These are phyloP conservation scores for Dromas ardeola DNA, from an alignment of 2,113 vertebrate species.

Conservation along the genomic window DNA sequence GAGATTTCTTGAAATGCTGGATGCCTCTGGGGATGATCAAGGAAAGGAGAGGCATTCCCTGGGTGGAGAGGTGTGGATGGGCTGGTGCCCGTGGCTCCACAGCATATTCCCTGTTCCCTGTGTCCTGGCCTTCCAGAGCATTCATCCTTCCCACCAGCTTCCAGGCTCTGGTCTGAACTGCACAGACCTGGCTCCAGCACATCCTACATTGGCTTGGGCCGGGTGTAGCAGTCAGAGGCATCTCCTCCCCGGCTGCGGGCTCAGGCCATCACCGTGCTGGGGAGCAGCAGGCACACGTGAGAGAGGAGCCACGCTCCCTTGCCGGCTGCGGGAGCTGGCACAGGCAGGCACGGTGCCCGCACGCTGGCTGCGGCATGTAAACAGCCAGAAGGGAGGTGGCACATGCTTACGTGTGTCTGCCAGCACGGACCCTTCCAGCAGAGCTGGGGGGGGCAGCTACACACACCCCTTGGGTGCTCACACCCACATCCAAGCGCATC, in stretches of 20 bases:
- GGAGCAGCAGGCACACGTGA: background rate
- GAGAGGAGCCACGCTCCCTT: fast-evolving
- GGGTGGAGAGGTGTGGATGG: background rate
- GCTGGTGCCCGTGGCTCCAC: background rate
- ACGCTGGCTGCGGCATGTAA: background rate
- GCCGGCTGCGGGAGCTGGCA: background rate
- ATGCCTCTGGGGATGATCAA: background rate
- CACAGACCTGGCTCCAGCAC: fast-evolving
- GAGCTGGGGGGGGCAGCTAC: background rate
- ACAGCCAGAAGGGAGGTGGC: background rate
- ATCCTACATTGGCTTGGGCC: background rate
- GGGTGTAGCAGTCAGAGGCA: background rate
- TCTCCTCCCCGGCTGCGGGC: background rate
- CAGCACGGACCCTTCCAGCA: background rate
- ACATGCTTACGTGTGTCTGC: background rate
- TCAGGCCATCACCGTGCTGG: background rate
- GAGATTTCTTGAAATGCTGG: background rate
- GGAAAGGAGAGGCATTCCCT: background rate
- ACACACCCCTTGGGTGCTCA: background rate
- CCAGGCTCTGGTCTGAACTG: background rate
- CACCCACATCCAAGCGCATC: fast-evolving
- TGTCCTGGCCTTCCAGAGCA: fast-evolving
- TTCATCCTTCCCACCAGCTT: background rate
- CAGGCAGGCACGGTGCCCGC: fast-evolving
- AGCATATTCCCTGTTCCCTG: background rate